These are phyloP conservation scores for Alcis repandata DNA, from an alignment of 2,888 invertebrate genomes.

Conservation along the genomic window DNA sequence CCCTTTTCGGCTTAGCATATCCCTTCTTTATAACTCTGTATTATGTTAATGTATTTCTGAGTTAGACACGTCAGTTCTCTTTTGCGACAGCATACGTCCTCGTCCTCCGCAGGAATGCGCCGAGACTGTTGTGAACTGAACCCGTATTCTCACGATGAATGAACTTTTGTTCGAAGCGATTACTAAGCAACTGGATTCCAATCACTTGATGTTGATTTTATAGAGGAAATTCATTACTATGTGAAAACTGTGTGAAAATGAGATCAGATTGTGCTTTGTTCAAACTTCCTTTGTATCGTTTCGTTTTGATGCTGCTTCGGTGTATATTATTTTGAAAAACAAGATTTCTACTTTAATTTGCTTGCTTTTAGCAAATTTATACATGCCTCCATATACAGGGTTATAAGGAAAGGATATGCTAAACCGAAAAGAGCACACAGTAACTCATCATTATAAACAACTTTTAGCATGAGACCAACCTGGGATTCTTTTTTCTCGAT, in stretches of 20 bases:
- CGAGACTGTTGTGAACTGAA: constrained; percentile 42
- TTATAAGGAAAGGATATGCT: too few species aligned
- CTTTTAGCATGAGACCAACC: too few species aligned
- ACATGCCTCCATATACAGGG: neutral
- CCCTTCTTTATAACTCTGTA: too few species aligned
- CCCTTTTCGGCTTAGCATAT: too few species aligned
- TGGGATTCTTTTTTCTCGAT: neutral
- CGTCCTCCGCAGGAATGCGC: constrained; percentile 37
- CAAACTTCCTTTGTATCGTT: neutral
- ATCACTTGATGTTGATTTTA: constrained; percentile 18
- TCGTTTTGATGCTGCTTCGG: neutral
- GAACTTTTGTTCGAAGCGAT: constrained; percentile 47
- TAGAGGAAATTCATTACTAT: constrained; percentile 9
- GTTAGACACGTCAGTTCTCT: neutral
- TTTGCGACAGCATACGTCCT: constrained; percentile 4
- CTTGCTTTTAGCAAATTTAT: neutral
- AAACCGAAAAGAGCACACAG: too few species aligned
- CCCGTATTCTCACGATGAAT: constrained; percentile 51
- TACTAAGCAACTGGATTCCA: constrained; percentile 42
- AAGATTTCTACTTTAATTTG: neutral
- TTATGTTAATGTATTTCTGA: too few species aligned
- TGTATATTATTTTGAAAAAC: neutral
- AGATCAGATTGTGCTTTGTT: constrained; percentile 6
- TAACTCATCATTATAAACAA: too few species aligned
- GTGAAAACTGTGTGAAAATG: constrained; percentile 1